phyloP scores from a whole-genome alignment of 2,113 vertebrate genomes.

The Carlito syrichta region DNA sequence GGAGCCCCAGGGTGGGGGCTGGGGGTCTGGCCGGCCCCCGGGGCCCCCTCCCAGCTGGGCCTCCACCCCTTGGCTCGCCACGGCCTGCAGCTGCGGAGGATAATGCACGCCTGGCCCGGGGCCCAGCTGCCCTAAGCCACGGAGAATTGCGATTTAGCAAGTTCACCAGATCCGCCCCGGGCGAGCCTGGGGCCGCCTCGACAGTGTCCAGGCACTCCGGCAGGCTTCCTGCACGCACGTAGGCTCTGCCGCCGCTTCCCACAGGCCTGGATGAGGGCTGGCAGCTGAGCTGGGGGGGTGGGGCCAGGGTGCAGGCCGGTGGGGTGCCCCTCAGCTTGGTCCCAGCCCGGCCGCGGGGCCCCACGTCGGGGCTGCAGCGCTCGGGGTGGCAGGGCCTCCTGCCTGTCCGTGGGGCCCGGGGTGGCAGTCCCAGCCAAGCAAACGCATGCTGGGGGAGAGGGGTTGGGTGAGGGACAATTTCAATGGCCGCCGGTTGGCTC shows the following conservation, averaged over 20 bases:
- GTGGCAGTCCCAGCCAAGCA: too few species aligned
- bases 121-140: constrained; percentile 50
- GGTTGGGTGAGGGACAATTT: too few species aligned
- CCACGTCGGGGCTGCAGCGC: accelerated
- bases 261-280: constrained; percentile 42
- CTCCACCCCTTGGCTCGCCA: constrained; percentile 6
- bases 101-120: neutral
- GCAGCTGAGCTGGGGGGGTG: constrained; percentile 45
- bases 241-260: constrained; percentile 45
- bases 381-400: neutral
- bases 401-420: accelerated
- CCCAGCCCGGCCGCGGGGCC: neutral
- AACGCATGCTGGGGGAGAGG: neutral
- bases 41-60: neutral
- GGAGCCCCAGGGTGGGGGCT: neutral
- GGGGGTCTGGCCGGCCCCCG: neutral
- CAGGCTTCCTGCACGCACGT: neutral
- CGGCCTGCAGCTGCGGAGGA: constrained; percentile 49
- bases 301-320: neutral
- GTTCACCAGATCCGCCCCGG: neutral
- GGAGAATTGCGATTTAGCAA: constrained; percentile 57
- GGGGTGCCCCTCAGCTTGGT: neutral
- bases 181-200: constrained; percentile 32
- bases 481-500: too few species aligned
- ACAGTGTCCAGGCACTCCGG: neutral